Evolutionary conservation across 2,113 vertebrate genomes (phyloP).

Genomic region (Pluvialis apricaria): DNA sequence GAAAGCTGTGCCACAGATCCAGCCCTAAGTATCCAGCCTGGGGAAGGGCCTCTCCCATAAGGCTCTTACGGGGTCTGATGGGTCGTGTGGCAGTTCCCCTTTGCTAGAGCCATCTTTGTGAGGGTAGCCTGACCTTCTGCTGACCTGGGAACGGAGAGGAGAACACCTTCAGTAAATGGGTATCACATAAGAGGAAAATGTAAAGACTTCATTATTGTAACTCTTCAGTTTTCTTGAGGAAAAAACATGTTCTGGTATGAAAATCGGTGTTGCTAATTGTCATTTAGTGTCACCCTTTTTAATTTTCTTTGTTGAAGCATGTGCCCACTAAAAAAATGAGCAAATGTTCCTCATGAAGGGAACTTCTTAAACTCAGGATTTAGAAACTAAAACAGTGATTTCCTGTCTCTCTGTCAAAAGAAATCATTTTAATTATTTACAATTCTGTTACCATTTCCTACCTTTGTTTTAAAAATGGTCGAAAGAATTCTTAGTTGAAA

Average conservation of each 20-base stretch:
- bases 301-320: background rate
- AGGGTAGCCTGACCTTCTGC: background rate
- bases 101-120: background rate
- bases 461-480: conserved; percentile 48
- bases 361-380: conserved; percentile 36
- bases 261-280: background rate
- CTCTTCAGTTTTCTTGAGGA: background rate
- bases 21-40: background rate
- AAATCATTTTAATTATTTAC: conserved; percentile 53
- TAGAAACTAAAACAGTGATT: conserved; percentile 38
- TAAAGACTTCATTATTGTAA: background rate
- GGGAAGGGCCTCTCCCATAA: background rate
- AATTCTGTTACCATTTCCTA: conserved; percentile 50
- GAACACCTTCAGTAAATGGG: background rate
- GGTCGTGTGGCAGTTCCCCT: background rate
- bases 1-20: background rate
- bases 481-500: conserved; percentile 19
- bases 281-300: background rate
- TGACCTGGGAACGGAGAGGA: background rate
- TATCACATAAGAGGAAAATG: background rate
- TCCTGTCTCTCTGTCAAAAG: conserved; percentile 53
- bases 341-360: background rate
- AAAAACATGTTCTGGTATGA: background rate
- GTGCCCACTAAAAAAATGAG: background rate
- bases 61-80: background rate